Evolutionary conservation across 1,140 invertebrate genomes (phyloP), one percentile per base, ranked within the genome.

Genomic region (Aporrectodea caliginosa): DNA sequence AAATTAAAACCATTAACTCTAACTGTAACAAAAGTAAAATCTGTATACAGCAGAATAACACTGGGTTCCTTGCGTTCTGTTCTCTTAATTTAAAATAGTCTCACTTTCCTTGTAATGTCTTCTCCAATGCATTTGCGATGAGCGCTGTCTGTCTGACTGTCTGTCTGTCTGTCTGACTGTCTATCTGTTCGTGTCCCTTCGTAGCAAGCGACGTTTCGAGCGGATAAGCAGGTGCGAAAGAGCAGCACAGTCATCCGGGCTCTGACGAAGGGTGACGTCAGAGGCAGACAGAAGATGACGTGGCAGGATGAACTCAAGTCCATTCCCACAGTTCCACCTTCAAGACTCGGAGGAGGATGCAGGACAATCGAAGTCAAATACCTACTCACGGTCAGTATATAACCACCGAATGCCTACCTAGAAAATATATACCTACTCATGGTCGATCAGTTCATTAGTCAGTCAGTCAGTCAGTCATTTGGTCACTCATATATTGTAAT

Each of bases 351-450:
- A 6, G 73, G 29, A 27, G 73, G 73, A 14, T 75, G 73, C 33
- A 30, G 32, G 29, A 75, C n/a, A 6, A 75, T 75, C 32, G 73
- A 75, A 6, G 29, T 75, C 73, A 75, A 75, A 33, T 75, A 75
- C 33, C 33, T 75, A 35, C 73, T 75, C 12, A 31, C 73, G 73
- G 73, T 75, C 2, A 31, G 73, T 34, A 12, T 14, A 12, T n/a
- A 12, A 68, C 58, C n/a, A 12, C n/a, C 12, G 12, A 12, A n/a
- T 68, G 58, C 58, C n/a, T n/a, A n/a, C n/a, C 58, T n/a, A n/a
- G n/a, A n/a, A n/a, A n/a, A n/a, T n/a, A n/a, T n/a, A n/a, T n/a
- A n/a, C n/a, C n/a, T n/a, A n/a, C n/a, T n/a, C n/a, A n/a, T n/a
- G n/a, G n/a, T n/a, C n/a, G n/a, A n/a, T n/a, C n/a, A n/a, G n/a